Evolutionary conservation across 2,888 invertebrate genomes (phyloP), one percentile per base, ranked within the genome.

Genomic region (Odiellus spinosus): DNA sequence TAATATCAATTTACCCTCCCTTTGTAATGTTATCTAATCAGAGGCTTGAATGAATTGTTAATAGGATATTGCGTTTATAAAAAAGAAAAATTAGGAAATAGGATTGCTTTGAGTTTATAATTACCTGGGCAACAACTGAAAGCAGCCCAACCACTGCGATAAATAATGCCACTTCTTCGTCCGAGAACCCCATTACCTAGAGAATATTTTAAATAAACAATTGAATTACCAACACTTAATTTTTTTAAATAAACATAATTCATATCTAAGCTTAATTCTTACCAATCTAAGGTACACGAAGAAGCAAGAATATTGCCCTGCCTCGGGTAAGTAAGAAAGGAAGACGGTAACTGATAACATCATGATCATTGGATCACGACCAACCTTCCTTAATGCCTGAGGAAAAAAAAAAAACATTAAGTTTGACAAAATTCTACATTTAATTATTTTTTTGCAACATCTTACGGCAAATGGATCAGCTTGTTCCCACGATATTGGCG

Each of bases 231-330:
- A 36, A 46, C 20, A 26, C 42, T 15, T 38, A n/a, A 46, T 12
- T 19, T n/a, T n/a, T n/a, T 11, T 48, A 11, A 10, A 36, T 18
- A 49, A 14, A 15, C 1, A 15, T 33, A 39, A 48, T 48, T 2
- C n/a, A n/a, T n/a, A 46, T 11, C 5, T 18, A 46, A n/a, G 15
- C 42, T 15, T 38, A n/a, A 46, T 12, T 19, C n/a, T 65, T 61
- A 79, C 90, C 65, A 96, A 74, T 71, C 88, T 88, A 57, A 98
- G 76, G 71, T 98, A 98, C 61, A 98, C 96, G 72, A 98, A 98
- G 72, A 98, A 95, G 71, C 96, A 96, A 49, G 96, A 96, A 71
- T 98, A 98, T 72, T 98, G 93, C 57, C 96, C 96, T 36, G 73
- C 72, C 71, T 99, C 98, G 2, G 98, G 96, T 59, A 98, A 73